These are phyloP conservation scores for Diogma glabrata DNA, from an alignment of 2,888 invertebrate species.

Conservation along the genomic window DNA sequence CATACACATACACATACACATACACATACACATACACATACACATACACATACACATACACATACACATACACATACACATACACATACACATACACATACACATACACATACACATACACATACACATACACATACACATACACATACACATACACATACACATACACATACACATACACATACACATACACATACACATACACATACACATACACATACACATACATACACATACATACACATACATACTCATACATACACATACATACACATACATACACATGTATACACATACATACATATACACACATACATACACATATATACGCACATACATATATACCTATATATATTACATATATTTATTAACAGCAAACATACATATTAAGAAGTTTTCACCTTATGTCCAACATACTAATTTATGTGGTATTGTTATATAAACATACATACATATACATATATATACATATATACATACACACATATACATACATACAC, in stretches of 20 bases:
- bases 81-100: background rate
- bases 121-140: constrained; percentile 7
- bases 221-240: constrained; percentile 9
- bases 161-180: constrained; percentile 8
- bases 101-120: constrained; percentile 5
- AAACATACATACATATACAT: background rate
- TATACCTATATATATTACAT: constrained; percentile 10
- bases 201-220: constrained; percentile 9
- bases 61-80: constrained; percentile 4
- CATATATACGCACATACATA: constrained; percentile 6
- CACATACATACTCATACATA: constrained; percentile 8
- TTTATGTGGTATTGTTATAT: too few species aligned
- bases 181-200: constrained; percentile 7
- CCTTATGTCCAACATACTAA: too few species aligned
- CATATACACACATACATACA: constrained; percentile 4
- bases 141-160: constrained; percentile 8
- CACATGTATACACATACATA: constrained; percentile 3
- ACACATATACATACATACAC: constrained; percentile 7
- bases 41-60: constrained; percentile 2
- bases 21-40: constrained; percentile 9
- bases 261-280: constrained; percentile 8
- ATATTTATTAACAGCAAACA: constrained; percentile 8
- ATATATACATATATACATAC: background rate
- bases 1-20: constrained; percentile 8
- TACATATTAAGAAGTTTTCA: too few species aligned